Conservation (phyloP, 2,888 invertebrate genomes). For the Eristalis tenax region DNA sequence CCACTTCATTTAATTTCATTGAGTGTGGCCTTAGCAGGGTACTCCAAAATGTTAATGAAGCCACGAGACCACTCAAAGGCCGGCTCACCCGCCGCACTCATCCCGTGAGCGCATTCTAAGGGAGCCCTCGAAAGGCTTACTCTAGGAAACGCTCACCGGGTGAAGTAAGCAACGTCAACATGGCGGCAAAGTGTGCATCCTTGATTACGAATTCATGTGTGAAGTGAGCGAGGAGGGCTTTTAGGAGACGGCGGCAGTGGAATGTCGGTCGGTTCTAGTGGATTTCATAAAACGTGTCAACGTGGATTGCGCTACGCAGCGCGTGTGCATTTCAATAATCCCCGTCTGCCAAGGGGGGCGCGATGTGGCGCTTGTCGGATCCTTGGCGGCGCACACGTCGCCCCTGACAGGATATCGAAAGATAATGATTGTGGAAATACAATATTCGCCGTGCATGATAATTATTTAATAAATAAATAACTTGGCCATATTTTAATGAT, state of each 20-base stretch:
- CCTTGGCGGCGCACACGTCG: not conserved
- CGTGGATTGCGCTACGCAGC: not conserved
- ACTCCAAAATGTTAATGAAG: conserved; percentile 45
- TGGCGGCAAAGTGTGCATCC: conserved; percentile 38
- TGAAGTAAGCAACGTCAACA: conserved; percentile 51
- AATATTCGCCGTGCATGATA: conserved; percentile 28
- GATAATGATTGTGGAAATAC: conserved; percentile 33
- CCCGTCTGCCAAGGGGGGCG: not conserved
- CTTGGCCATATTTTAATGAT: conserved; percentile 29
- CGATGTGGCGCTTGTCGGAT: not conserved
- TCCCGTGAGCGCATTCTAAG: not conserved
- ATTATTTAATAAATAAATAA: conserved; percentile 43
- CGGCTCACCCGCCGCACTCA: not conserved
- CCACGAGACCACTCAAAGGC: conserved; percentile 37
- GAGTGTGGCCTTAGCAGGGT: conserved; percentile 39
- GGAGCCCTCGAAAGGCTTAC: not conserved
- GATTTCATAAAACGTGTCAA: conserved; percentile 18
- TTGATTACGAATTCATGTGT: conserved; percentile 44
- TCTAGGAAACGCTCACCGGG: conserved; percentile 1
- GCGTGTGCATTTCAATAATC: conserved; percentile 15
- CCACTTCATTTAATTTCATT: conserved; percentile 41
- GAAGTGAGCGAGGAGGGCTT: conserved; percentile 3
- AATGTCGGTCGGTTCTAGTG: conserved; percentile 6
- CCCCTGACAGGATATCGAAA: conserved; percentile 5
- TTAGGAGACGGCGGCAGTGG: not conserved